These are phyloP conservation scores for Stegastes partitus DNA, from an alignment of 2,113 vertebrate species.

Conservation along the genomic window DNA sequence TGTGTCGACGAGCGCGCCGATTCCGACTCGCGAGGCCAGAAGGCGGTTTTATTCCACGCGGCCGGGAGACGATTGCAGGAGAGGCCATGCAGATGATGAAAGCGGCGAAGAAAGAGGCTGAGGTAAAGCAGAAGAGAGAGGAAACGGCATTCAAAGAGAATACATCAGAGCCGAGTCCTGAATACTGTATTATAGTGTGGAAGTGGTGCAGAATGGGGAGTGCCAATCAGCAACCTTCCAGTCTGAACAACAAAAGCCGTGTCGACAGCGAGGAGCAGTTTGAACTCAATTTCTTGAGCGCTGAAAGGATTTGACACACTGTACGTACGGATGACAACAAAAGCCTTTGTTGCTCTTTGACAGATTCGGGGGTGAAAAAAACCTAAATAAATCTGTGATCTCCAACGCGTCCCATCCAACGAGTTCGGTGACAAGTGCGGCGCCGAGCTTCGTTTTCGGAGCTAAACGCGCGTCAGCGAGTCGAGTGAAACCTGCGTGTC, in stretches of 20 bases:
- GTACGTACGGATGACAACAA: slow-evolving; percentile 28
- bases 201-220: slow-evolving; percentile 7
- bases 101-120: slow-evolving; percentile 12
- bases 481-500: background rate
- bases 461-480: slow-evolving; percentile 18
- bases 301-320: slow-evolving; percentile 40
- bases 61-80: slow-evolving; percentile 11
- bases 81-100: slow-evolving; percentile 5
- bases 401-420: slow-evolving; percentile 29
- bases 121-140: slow-evolving; percentile 4
- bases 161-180: slow-evolving; percentile 17
- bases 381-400: slow-evolving; percentile 55
- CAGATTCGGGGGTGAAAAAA: slow-evolving; percentile 14
- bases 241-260: slow-evolving; percentile 44
- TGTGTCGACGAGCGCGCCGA: background rate
- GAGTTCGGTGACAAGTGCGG: background rate
- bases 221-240: slow-evolving; percentile 44
- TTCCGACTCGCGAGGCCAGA: background rate
- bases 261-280: slow-evolving; percentile 36
- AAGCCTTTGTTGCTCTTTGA: slow-evolving; percentile 42
- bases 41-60: background rate
- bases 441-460: slow-evolving; percentile 13
- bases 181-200: slow-evolving; percentile 18
- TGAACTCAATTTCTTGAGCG: slow-evolving; percentile 33
- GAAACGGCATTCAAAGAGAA: slow-evolving; percentile 35